These are phyloP conservation scores for Pedionomus torquatus DNA, from an alignment of 2,113 vertebrate species.

Conservation along the genomic window DNA sequence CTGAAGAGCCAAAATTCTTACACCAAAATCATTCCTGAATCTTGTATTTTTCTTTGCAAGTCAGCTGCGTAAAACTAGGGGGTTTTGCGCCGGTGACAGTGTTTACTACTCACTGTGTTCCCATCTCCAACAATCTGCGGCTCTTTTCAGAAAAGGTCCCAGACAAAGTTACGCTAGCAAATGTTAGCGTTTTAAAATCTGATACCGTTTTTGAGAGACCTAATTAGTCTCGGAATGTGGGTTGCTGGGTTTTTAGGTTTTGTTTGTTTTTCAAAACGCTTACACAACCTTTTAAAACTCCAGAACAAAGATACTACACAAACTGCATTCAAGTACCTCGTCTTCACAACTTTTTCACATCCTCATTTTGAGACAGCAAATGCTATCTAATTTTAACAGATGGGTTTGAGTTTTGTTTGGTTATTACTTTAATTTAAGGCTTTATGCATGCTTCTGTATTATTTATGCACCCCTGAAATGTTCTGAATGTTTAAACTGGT, in stretches of 20 bases:
- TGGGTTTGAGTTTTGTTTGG: not conserved
- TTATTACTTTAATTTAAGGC: constrained; percentile 10
- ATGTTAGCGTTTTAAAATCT: constrained; percentile 18
- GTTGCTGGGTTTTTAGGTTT: not conserved
- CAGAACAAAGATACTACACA: not conserved
- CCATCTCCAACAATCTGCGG: not conserved
- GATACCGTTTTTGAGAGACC: not conserved
- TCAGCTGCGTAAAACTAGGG: not conserved
- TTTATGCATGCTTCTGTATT: not conserved
- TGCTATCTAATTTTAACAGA: not conserved
- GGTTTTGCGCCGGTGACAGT: constrained; percentile 19
- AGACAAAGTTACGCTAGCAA: constrained; percentile 23
- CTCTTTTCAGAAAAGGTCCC: constrained; percentile 7
- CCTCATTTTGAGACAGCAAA: not conserved
- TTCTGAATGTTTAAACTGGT: not conserved
- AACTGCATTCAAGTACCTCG: not conserved
- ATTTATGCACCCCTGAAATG: not conserved
- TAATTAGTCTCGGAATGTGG: constrained; percentile 41
- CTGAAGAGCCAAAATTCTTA: constrained; percentile 18
- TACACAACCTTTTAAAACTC: not conserved
- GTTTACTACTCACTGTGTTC: constrained; percentile 4
- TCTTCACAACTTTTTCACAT: not conserved
- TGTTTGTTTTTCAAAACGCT: not conserved
- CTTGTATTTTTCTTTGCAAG: not conserved
- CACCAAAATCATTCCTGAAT: not conserved